Conservation (phyloP, 2,888 invertebrate species). For the Lottia scabra region DNA sequence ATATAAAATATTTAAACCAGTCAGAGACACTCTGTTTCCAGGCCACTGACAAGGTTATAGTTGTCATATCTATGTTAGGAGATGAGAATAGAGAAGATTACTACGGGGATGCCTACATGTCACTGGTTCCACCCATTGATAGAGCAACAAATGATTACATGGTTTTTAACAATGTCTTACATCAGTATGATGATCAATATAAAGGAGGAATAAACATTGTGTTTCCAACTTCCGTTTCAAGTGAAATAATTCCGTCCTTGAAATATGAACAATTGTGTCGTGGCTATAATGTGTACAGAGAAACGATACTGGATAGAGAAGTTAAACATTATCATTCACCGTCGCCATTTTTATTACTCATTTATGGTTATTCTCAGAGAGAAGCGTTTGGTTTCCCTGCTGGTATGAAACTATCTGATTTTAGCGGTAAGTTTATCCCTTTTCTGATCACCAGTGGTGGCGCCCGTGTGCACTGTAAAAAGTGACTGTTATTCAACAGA, state of each 20-base stretch:
- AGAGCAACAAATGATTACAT: background rate
- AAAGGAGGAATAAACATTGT: no score
- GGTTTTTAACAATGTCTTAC: background rate
- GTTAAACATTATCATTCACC: no score
- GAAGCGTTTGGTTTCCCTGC: slow-evolving; percentile 2
- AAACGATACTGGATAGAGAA: no score
- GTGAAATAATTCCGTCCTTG: no score
- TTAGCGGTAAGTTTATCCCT: no score
- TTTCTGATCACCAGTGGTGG: background rate
- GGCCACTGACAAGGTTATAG: background rate
- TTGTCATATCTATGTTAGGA: background rate
- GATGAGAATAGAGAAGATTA: background rate
- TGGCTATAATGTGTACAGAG: no score
- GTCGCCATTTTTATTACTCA: no score
- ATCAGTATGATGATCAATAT: no score
- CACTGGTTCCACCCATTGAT: background rate
- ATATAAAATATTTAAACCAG: background rate
- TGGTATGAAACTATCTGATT: background rate
- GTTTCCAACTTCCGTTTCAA: no score
- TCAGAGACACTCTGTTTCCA: background rate
- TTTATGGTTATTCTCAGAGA: no score
- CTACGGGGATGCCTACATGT: background rate
- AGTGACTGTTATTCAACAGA: background rate
- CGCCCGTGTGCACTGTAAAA: background rate
- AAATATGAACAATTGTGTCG: no score